Conservation (phyloP, 2,888 invertebrate genomes). For the Xylocampa areola region DNA sequence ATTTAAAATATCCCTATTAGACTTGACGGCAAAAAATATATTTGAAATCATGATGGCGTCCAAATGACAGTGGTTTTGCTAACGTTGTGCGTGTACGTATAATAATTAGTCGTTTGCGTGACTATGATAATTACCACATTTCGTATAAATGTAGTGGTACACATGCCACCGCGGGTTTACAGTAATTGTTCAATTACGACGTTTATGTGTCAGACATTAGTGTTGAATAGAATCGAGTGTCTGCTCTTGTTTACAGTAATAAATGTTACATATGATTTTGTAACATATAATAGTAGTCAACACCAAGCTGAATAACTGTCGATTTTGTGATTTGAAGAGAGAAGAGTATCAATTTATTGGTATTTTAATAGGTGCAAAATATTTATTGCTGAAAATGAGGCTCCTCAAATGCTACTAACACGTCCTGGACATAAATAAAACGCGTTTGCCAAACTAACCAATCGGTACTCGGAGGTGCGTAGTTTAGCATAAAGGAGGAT, state of each 20-base stretch:
- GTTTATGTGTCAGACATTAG: slow-evolving; percentile 67
- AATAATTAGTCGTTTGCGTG: slow-evolving; percentile 84
- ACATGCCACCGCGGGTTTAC: slow-evolving; percentile 74
- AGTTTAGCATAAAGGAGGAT: neutral
- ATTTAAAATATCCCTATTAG: slow-evolving; percentile 44
- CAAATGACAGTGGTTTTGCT: slow-evolving; percentile 67
- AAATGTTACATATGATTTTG: slow-evolving; percentile 23
- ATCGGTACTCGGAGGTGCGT: too few relatives aligned
- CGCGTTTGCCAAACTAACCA: too few relatives aligned
- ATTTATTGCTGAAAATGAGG: too few relatives aligned
- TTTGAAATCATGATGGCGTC: slow-evolving; percentile 48
- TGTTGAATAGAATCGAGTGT: slow-evolving; percentile 63
- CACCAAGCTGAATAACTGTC: too few relatives aligned
- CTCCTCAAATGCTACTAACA: too few relatives aligned
- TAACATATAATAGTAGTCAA: too few relatives aligned
- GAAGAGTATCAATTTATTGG: too few relatives aligned
- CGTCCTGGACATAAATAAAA: too few relatives aligned
- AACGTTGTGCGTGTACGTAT: slow-evolving; percentile 65
- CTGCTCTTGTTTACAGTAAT: slow-evolving; percentile 55
- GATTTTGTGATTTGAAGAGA: too few relatives aligned
- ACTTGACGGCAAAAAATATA: slow-evolving; percentile 35
- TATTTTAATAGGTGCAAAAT: too few relatives aligned
- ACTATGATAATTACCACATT: slow-evolving; percentile 79
- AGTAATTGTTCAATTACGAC: slow-evolving; percentile 80
- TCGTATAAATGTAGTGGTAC: slow-evolving; percentile 72